Conservation (phyloP, 2,888 invertebrate species). For the Chalcosyrphus nemorum region DNA sequence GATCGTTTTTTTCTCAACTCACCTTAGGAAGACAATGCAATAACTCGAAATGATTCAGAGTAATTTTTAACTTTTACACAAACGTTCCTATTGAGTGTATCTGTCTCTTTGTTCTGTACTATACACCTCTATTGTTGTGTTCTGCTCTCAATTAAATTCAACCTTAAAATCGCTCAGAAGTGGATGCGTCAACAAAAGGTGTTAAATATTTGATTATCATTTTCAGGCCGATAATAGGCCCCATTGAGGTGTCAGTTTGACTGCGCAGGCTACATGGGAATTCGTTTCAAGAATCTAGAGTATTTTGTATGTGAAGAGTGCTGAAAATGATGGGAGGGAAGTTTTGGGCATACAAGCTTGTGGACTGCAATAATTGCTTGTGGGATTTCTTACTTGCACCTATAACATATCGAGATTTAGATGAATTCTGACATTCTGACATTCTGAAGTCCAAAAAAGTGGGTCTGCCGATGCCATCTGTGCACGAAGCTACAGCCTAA, state of each 20-base stretch:
- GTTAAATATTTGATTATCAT: conserved; percentile 64
- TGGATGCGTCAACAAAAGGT: conserved; percentile 51
- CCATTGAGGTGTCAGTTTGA: conserved; percentile 42
- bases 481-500: too few relatives aligned
- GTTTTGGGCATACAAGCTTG: too few relatives aligned
- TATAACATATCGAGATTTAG: too few relatives aligned
- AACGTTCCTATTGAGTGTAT: neutral
- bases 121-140: conserved; percentile 28
- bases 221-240: conserved; percentile 48
- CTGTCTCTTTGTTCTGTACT: neutral
- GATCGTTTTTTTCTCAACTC: conserved; percentile 10
- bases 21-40: conserved; percentile 23
- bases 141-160: conserved; percentile 48
- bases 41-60: conserved; percentile 47
- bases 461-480: too few relatives aligned
- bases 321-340: neutral
- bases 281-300: neutral
- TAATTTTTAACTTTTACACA: conserved; percentile 18
- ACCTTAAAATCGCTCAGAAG: conserved; percentile 47
- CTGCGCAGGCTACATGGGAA: conserved; percentile 47
- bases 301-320: neutral
- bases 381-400: too few relatives aligned
- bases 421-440: too few relatives aligned
- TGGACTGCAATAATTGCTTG: too few relatives aligned
- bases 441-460: too few relatives aligned